Percentiles rank a stretch among this genome's conserved stretches.
Evolutionary conservation across 2,797 vertebrate genomes (phyloP).

Genomic region (Paedocypris micromegethes): DNA sequence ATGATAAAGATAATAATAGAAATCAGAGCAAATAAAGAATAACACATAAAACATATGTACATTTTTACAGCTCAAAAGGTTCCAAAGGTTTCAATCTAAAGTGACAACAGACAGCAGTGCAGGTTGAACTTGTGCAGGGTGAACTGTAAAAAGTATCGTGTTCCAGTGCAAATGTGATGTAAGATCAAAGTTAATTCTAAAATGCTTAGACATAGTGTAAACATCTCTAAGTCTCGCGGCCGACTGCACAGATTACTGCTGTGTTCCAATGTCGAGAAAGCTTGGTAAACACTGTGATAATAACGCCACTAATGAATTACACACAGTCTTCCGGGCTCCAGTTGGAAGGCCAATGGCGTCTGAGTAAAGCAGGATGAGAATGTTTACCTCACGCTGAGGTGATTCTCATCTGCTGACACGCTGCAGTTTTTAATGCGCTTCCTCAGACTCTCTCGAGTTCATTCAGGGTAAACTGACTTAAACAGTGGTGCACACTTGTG

Average conservation of each 20-base stretch:
- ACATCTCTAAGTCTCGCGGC: not conserved
- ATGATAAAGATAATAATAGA: no score
- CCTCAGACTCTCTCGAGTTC: slow-evolving; percentile 22
- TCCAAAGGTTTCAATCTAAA: no score
- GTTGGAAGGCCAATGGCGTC: slow-evolving; percentile 7
- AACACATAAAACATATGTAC: no score
- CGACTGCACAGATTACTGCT: slow-evolving; percentile 24
- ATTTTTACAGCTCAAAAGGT: no score
- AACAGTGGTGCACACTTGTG: slow-evolving; percentile 22
- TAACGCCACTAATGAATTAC: slow-evolving; percentile 30
- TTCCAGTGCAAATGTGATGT: no score
- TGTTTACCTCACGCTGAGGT: slow-evolving; percentile 7
- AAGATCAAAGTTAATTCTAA: no score
- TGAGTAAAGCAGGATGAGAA: not conserved
- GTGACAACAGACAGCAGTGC: no score
- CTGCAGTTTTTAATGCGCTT: slow-evolving; percentile 20
- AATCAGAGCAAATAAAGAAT: no score
- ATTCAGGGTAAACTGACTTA: slow-evolving; percentile 36
- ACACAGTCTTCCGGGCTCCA: slow-evolving; percentile 17
- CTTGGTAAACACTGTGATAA: slow-evolving; percentile 22
- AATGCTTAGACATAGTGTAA: no score
- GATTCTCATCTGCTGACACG: slow-evolving; percentile 18
- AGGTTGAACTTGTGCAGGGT: no score
- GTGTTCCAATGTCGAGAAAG: slow-evolving; percentile 23
- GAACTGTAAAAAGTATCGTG: no score